Base-by-base conservation (phyloP, 37 sponge, comb jelly and placozoan species). In the Oopsacas minuta region DNA sequence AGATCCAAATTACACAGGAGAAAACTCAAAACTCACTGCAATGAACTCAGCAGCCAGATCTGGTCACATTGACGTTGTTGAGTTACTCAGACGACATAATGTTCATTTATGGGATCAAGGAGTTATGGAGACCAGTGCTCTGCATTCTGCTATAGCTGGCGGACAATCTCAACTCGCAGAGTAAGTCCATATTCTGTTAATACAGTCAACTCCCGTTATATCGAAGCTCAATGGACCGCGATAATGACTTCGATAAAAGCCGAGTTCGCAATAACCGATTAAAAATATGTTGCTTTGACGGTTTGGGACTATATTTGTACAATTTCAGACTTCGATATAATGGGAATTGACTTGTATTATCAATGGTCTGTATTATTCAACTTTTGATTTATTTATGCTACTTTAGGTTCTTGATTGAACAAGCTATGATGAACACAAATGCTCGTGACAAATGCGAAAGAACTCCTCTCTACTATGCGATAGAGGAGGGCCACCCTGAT, bases 61-160 rank as follows among this genome's bases (percentile, higher is more conserved):
- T 5, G 75, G 75, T 25, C 75, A 61, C 30, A 10, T 61, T 25
- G 75, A 61, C 75, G 75, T 61, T 5, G 75, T 61, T 25, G 75
- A 61, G 22, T 12, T 61, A 34, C 30, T 61, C 5, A 61, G 75
- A 34, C 20, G 30, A n/a, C 75, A 61, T 12, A 61, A 61, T 3
- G 75, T 61, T 3, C 75, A 61, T 61, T 34, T 61, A 34, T 61
- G 75, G 75, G 75, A 61, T 12, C 75, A 61, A 34, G 75, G 75
- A 5, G 75, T 61, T 25, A 61, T 61, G 75, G 75, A 61, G 75
- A 61, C 75, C 75, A 61, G 75, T 12, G 75, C 75, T 3, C 75
- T 61, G 30, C 75, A 61, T 34, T 61, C 75, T 25, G 75, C 75
- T 34, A 61, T 61, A 25, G 20, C 30, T 32, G 75, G 75, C 75